Evolutionary conservation across 2,797 vertebrate species (phyloP), one percentile per base, ranked within the genome.

Genomic region (Spondyliosoma cantharus): DNA sequence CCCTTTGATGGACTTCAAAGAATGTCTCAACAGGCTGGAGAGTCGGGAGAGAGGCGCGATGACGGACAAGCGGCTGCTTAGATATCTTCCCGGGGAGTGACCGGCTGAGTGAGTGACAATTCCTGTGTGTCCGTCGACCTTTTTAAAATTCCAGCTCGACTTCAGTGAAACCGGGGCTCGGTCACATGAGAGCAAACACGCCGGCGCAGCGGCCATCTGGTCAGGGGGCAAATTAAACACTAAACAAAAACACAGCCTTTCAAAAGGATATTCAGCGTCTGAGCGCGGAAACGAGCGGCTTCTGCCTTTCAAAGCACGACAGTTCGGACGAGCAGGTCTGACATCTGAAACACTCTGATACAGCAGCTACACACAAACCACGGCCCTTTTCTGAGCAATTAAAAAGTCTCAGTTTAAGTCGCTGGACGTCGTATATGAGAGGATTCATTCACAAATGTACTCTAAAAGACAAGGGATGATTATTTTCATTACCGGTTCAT

Each of bases 1-100:
- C 81, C 81, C 91, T 91, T 92, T 92, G 90, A 91, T 88, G 92
- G 90, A 90, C 90, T 92, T 92, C 93, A 91, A 93, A 93, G 92
- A 91, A 89, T 74, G 91, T 90, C 90, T 90, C 89, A 65, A 74
- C 87, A 80, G 91, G 77, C 80, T 7, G 49, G 82, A 90, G 89
- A 93, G 89, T 70, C 29, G 75, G 87, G 87, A 91, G 89, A 87
- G 89, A 67, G 78, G 81, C 48, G 65, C 58, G 91, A 87, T 90
- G 93, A 93, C 77, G 88, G 91, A 93, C 89, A 81, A 88, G 89
- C 89, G 88, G 90, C 90, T 59, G 90, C 90, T 92, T 64, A 87
- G 86, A 91, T 90, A 82, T 92, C 90, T 90, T 90, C 86, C 89
- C 86, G 72, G 89, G 89, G 90, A 92, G 88, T 70, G 81, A 88